These are phyloP conservation scores for Drosophila insularis DNA, from an alignment of 1,140 invertebrate genomes.

Conservation along the genomic window DNA sequence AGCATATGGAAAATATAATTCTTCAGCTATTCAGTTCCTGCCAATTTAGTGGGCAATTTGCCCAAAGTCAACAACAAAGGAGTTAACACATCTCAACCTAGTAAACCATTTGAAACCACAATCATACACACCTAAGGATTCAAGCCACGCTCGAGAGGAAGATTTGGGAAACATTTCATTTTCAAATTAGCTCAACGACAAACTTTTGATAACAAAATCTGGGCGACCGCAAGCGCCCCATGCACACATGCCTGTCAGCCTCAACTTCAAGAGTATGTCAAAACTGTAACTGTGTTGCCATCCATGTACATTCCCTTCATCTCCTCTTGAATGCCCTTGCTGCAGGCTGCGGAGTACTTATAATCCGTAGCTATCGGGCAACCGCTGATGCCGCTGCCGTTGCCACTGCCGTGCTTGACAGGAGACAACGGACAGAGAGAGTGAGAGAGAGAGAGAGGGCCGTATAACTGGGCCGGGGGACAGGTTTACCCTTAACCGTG, in stretches of 20 bases:
- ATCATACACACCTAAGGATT: not conserved
- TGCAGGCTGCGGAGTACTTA: not conserved
- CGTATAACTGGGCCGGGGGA: not conserved
- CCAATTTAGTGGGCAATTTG: too few species aligned
- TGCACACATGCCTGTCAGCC: slow-evolving; percentile 4
- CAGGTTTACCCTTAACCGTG: slow-evolving; percentile 68
- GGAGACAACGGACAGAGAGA: not conserved
- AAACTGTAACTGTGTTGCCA: slow-evolving; percentile 23
- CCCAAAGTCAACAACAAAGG: not conserved
- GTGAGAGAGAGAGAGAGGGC: not conserved
- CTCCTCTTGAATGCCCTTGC: not conserved
- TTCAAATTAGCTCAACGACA: slow-evolving; percentile 16
- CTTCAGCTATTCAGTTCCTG: too few species aligned
- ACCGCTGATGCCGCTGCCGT: slow-evolving; percentile 39
- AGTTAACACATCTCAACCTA: not conserved
- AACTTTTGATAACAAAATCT: slow-evolving; percentile 17
- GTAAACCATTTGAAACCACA: not conserved
- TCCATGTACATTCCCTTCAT: not conserved
- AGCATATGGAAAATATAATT: too few species aligned
- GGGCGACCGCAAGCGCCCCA: not conserved
- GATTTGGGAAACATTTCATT: slow-evolving; percentile 9
- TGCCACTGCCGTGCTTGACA: slow-evolving; percentile 53
- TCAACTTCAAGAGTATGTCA: slow-evolving; percentile 20
- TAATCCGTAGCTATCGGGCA: slow-evolving; percentile 34
- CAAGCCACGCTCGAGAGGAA: slow-evolving; percentile 2